phyloP scores from a whole-genome alignment of 2,888 invertebrate genomes.

The Strigamia transsilvanica region DNA sequence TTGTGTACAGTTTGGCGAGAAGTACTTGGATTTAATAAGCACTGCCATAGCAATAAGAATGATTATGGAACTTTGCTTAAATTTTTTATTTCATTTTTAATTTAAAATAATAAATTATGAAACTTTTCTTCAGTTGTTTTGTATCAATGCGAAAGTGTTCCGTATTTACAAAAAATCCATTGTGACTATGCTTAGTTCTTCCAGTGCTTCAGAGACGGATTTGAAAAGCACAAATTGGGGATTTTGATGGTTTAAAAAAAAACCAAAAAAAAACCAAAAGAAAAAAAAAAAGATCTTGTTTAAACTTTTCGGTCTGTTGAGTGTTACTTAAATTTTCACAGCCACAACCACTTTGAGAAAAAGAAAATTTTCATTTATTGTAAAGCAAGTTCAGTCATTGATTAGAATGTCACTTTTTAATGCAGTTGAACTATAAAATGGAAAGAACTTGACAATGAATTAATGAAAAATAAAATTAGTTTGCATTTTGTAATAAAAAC shows the following conservation, averaged over 20 bases:
- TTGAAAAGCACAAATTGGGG: conserved; percentile 4
- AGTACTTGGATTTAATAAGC: conserved; percentile 8
- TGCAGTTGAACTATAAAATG: neutral
- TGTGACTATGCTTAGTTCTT: conserved; percentile 10
- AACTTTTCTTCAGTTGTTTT: neutral
- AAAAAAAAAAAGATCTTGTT: too few relatives aligned
- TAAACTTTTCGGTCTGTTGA: too few relatives aligned
- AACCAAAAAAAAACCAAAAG: too few relatives aligned
- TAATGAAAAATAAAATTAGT: neutral
- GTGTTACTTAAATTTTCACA: neutral
- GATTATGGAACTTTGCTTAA: neutral
- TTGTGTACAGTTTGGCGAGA: neutral
- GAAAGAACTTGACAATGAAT: neutral
- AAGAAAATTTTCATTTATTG: neutral
- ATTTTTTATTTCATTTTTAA: neutral
- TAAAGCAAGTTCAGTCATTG: neutral
- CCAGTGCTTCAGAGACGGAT: conserved; percentile 1
- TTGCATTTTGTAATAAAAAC: conserved; percentile 16
- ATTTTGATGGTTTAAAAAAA: neutral
- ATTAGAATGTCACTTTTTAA: neutral
- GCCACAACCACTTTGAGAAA: conserved; percentile 20
- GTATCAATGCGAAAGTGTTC: neutral
- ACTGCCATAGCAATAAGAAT: conserved; percentile 21
- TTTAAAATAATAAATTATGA: neutral
- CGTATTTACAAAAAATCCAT: neutral